Conservation (phyloP, 2,797 vertebrate genomes). For the Cirrhinus mrigala region DNA sequence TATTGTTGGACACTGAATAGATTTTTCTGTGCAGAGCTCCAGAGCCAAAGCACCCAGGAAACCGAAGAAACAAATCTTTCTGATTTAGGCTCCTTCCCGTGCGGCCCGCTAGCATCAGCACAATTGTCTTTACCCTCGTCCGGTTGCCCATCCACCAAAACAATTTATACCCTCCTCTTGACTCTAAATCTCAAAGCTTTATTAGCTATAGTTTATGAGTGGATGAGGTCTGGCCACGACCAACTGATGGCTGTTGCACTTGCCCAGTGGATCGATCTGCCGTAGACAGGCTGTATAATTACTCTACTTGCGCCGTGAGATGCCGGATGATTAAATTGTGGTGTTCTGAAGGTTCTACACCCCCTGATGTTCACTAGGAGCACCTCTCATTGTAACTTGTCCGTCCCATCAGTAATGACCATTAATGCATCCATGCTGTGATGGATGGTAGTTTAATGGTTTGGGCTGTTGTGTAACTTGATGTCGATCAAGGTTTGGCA, state of each 20-base stretch:
- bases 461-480: background rate
- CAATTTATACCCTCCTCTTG: slow-evolving; percentile 70
- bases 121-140: slow-evolving; percentile 76
- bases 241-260: slow-evolving; percentile 74
- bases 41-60: slow-evolving; percentile 39
- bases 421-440: slow-evolving; percentile 6
- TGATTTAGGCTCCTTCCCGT: slow-evolving; percentile 75
- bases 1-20: slow-evolving; percentile 39
- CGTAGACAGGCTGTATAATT: slow-evolving; percentile 69
- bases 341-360: slow-evolving; percentile 52
- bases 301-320: slow-evolving; percentile 66
- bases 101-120: slow-evolving; percentile 78
- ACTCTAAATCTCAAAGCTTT: slow-evolving; percentile 68
- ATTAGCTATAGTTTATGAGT: slow-evolving; percentile 79
- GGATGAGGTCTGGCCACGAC: slow-evolving; percentile 61
- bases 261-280: slow-evolving; percentile 70
- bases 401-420: slow-evolving; percentile 1
- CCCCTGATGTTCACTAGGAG: slow-evolving; percentile 51
- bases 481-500: background rate
- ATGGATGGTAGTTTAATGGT: background rate
- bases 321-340: slow-evolving; percentile 66
- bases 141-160: slow-evolving; percentile 72
- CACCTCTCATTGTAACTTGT: slow-evolving; percentile 33
- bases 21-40: slow-evolving; percentile 13
- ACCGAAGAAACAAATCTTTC: slow-evolving; percentile 73